Conservation (phyloP, 2,888 invertebrate genomes). For the Spatulosminthurus flaviceps region DNA sequence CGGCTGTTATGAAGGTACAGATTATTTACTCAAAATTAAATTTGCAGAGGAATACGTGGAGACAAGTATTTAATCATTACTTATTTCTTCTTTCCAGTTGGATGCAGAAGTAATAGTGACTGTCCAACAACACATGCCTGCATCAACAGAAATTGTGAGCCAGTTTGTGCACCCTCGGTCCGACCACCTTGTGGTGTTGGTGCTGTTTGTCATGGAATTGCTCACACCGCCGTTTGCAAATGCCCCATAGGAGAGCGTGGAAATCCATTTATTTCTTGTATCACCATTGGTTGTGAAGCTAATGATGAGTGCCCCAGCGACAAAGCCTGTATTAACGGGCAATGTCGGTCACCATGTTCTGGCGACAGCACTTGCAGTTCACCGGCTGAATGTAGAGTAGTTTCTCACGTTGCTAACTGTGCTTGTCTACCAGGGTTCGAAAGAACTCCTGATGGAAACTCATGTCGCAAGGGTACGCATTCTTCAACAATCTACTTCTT, state of each 20-base stretch:
- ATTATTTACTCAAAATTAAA: constrained; percentile 2
- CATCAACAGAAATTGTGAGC: constrained; percentile 81
- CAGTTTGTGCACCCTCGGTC: constrained; percentile 72
- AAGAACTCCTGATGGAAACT: constrained; percentile 67
- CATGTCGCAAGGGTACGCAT: constrained; percentile 57
- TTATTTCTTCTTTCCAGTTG: too few relatives aligned
- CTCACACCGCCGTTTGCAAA: constrained; percentile 64
- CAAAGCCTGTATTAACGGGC: constrained; percentile 83
- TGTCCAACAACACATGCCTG: constrained; percentile 86
- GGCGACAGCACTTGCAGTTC: constrained; percentile 80
- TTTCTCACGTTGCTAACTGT: constrained; percentile 85
- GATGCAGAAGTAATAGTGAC: constrained; percentile 78
- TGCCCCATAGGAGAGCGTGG: constrained; percentile 65
- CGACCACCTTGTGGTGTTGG: constrained; percentile 65
- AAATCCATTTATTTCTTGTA: constrained; percentile 65
- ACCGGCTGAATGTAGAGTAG: constrained; percentile 77
- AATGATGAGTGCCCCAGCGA: constrained; percentile 89
- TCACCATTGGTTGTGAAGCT: constrained; percentile 79
- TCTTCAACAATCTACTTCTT: constrained; percentile 5
- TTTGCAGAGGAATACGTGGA: not conserved
- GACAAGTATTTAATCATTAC: not conserved
- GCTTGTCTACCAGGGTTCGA: constrained; percentile 79
- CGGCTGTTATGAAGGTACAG: constrained; percentile 63
- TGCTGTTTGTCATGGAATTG: constrained; percentile 64
- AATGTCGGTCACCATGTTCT: constrained; percentile 85